Base-by-base conservation (phyloP, 2,888 invertebrate species). In the Agriopis leucophaearia region DNA sequence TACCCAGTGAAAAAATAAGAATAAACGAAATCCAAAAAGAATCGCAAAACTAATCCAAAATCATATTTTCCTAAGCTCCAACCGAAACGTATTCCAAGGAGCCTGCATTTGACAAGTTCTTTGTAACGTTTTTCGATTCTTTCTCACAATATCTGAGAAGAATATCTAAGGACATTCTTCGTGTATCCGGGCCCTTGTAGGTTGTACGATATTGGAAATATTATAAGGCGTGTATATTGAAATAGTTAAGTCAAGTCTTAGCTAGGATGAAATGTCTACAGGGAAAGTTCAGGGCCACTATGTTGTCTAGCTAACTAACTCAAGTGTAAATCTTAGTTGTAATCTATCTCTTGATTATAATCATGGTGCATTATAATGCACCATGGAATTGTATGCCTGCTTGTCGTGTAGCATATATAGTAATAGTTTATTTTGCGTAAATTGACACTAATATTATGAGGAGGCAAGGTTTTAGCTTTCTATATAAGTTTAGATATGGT, bases 171-270 rank as follows among this genome's bases (percentile, higher is more conserved):
- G 69, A 74, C 68, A 58, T 69, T 47, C 67, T 52, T 40, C 45
- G 52, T 47, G 44, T 67, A 68, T 56, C 60, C 67, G 48, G 61
- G 48, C 40, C 51, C 40, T 60, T 54, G 27, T 40, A 18, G 18
- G 5, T 27, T 27, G 42, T 40, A 63, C 70, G 52, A 71, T 74
- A 74, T 79, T 76, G 76, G 71, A 75, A 73, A 75, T 78, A 77
- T 74, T 78, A 77, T 74, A 77, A 74, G 66, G 60, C 70, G 66
- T 72, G 66, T 66, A 62, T 76, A 76, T 79, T 79, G 75, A 74
- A 80, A 80, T 78, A 75, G 76, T 79, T 78, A 66, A 66, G 59
- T 69, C 59, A 63, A 66, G 72, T 56, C 38, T 15, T 35, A 27
- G 45, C 47, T 52, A 27, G 35, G n/a, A 52, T 42, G 60, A 60